phyloP scores from a whole-genome alignment of 2,888 invertebrate species.

The Ennomos fuscantarius region DNA sequence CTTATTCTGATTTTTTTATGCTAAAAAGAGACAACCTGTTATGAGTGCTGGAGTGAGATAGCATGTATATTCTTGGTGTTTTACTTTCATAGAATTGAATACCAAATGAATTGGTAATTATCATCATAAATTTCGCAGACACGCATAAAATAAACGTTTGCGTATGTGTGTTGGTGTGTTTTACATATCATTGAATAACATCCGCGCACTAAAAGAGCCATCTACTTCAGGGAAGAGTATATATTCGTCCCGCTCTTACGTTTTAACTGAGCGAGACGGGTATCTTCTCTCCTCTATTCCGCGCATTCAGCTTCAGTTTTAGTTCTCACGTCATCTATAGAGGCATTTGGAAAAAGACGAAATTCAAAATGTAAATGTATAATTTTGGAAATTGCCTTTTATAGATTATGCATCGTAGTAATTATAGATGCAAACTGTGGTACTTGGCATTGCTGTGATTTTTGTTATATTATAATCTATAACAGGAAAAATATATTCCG shows the following conservation, averaged over 20 bases:
- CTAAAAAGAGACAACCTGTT: too few relatives aligned
- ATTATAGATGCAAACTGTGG: constrained; percentile 30
- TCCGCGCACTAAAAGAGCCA: constrained; percentile 40
- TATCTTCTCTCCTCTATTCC: constrained; percentile 25
- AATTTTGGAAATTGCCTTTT: constrained; percentile 19
- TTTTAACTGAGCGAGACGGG: constrained; percentile 18
- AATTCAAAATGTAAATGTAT: constrained; percentile 18
- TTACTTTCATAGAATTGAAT: constrained; percentile 9
- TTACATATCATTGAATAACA: constrained; percentile 41
- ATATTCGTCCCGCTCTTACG: constrained; percentile 23
- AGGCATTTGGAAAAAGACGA: constrained; percentile 14
- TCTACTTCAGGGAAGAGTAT: constrained; percentile 19
- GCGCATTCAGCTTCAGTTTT: constrained; percentile 39
- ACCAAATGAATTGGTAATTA: constrained; percentile 46
- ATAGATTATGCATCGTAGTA: constrained; percentile 33
- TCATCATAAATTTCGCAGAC: constrained; percentile 67
- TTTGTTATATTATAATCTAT: too few relatives aligned
- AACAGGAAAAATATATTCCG: neutral
- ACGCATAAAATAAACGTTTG: constrained; percentile 65
- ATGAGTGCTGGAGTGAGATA: constrained; percentile 3
- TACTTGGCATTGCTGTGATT: constrained; percentile 2
- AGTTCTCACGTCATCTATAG: constrained; percentile 34
- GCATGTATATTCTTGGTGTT: constrained; percentile 6
- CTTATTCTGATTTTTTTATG: too few relatives aligned
- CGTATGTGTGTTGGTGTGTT: constrained; percentile 74